These are phyloP conservation scores for Sebastolobus altivelis DNA, from an alignment of 2,797 vertebrate species.

Conservation along the genomic window DNA sequence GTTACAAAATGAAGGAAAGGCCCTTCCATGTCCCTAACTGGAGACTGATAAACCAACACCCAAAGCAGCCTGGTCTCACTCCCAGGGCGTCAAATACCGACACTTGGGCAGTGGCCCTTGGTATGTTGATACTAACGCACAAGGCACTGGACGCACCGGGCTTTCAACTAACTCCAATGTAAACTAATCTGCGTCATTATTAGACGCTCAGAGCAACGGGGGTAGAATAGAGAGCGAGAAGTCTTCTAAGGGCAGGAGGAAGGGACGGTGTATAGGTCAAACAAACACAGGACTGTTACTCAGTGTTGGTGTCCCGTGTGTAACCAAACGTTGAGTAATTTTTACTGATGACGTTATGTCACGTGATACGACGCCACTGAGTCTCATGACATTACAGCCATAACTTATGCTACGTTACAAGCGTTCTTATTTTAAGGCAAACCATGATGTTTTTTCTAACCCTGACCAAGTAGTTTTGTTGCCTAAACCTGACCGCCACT, in stretches of 20 bases:
- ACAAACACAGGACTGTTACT: no score
- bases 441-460: background rate
- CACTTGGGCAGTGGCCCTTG: no score
- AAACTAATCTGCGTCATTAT: no score
- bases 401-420: background rate
- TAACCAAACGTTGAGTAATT: background rate
- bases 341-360: background rate
- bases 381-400: background rate
- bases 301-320: background rate
- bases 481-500: fast-evolving
- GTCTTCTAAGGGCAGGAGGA: no score
- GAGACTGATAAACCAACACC: background rate
- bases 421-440: background rate
- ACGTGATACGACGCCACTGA: background rate
- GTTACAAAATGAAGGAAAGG: background rate
- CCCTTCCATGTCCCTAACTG: background rate
- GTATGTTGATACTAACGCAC: no score
- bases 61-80: background rate
- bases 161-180: no score
- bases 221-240: no score
- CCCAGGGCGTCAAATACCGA: no score
- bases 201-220: no score
- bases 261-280: no score
- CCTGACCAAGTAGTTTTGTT: background rate
- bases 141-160: no score